Conservation (phyloP, 2,888 invertebrate species). For the Choreutis nemorana region DNA sequence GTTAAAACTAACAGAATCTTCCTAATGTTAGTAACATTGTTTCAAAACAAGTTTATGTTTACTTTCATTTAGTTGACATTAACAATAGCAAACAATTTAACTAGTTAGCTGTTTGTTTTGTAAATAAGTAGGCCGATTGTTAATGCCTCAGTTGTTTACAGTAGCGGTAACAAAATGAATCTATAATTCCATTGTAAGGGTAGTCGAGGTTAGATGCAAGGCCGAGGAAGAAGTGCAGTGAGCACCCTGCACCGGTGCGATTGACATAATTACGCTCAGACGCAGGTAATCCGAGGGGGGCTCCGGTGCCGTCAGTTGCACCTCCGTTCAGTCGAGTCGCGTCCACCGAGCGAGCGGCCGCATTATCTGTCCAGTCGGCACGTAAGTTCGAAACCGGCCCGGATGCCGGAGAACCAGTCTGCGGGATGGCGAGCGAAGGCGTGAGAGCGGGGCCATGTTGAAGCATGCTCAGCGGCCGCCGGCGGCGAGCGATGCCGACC, state of each 20-base stretch:
- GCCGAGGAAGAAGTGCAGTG: constrained; percentile 4
- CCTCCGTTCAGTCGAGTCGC: constrained; percentile 30
- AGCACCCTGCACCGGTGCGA: constrained; percentile 33
- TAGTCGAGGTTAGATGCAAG: constrained; percentile 17
- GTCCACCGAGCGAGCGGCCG: constrained; percentile 29
- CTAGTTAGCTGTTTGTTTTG: constrained; percentile 5
- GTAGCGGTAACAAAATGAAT: too few relatives aligned
- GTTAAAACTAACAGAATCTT: too few relatives aligned
- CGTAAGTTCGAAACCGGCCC: constrained; percentile 23
- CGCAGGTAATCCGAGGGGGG: constrained; percentile 28
- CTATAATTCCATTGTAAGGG: constrained; percentile 30
- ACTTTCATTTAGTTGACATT: too few relatives aligned
- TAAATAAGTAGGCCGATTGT: constrained; percentile 7
- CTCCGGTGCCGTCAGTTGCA: constrained; percentile 10
- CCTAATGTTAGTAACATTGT: too few relatives aligned
- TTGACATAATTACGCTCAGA: constrained; percentile 45
- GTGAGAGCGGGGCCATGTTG: constrained; percentile 68
- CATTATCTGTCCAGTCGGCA: constrained; percentile 12
- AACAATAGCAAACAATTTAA: too few relatives aligned
- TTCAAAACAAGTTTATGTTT: too few relatives aligned
- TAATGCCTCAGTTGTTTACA: constrained; percentile 13
- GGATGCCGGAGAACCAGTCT: constrained; percentile 50
- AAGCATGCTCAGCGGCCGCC: constrained; percentile 74
- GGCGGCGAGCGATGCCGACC: constrained; percentile 61
- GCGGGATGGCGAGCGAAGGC: constrained; percentile 48